A percentile compares a stretch with the other conserved stretches of the same genome.
These are phyloP conservation scores for Zele albiditarsus DNA, from an alignment of 2,888 invertebrate genomes.

Conservation along the genomic window DNA sequence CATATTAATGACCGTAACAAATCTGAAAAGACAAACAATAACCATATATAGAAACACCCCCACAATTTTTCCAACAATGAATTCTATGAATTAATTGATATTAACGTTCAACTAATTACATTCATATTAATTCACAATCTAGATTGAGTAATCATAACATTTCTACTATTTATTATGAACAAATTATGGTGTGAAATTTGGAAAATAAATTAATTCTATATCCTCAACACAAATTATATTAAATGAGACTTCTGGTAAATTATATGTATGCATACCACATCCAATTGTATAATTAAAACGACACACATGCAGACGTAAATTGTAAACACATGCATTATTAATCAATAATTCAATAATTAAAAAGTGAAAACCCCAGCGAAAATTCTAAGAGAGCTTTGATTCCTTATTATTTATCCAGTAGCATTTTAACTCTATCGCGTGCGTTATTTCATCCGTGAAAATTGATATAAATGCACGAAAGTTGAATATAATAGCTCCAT, in stretches of 20 bases:
- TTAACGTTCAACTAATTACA: conserved; percentile 2
- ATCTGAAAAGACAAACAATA: conserved; percentile 26
- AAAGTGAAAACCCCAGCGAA: conserved; percentile 50
- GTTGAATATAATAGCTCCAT: conserved; percentile 4
- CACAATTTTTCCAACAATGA: not conserved
- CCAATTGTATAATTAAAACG: too few species aligned
- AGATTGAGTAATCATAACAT: not conserved
- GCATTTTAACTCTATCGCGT: conserved; percentile 13
- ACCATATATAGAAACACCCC: not conserved
- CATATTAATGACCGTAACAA: conserved; percentile 41
- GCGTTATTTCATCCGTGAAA: conserved; percentile 19
- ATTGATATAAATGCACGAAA: conserved; percentile 27
- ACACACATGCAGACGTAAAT: not conserved
- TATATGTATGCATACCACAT: not conserved
- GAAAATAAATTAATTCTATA: not conserved
- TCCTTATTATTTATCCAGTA: conserved; percentile 3
- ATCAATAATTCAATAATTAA: conserved; percentile 42
- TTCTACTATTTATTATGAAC: not conserved
- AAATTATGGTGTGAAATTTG: not conserved
- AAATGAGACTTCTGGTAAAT: not conserved
- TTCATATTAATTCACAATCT: not conserved
- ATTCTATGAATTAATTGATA: not conserved
- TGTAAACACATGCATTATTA: not conserved
- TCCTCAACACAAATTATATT: not conserved
- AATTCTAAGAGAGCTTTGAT: conserved; percentile 46